Conservation (phyloP, 1,140 invertebrate species). For the Aphis craccivora region DNA sequence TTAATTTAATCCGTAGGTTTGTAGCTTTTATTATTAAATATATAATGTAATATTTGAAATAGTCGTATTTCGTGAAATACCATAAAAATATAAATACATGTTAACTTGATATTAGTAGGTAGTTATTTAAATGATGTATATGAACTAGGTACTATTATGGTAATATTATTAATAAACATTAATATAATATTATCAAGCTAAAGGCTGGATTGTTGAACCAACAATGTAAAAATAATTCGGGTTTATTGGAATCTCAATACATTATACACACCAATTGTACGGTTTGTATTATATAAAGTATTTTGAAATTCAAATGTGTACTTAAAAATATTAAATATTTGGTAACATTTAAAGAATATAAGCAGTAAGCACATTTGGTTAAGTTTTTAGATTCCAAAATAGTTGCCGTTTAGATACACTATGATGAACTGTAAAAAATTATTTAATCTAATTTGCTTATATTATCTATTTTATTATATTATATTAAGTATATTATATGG, state of each 20-base stretch:
- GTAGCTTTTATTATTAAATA: not conserved
- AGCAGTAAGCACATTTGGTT: not conserved
- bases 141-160: not conserved
- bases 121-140: no score
- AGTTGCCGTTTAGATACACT: not conserved
- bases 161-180: not conserved
- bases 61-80: not conserved
- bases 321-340: not conserved
- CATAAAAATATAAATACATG: not conserved
- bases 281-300: not conserved
- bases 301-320: not conserved
- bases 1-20: not conserved
- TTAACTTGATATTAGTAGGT: no score
- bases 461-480: not conserved
- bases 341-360: not conserved
- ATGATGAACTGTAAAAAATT: not conserved
- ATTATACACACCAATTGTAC: not conserved
- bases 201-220: not conserved
- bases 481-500: not conserved
- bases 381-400: not conserved
- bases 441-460: not conserved
- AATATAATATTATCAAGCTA: not conserved
- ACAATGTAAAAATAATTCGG: not conserved
- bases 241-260: not conserved
- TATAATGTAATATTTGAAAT: not conserved